Base-by-base conservation (phyloP, 2,888 invertebrate genomes). In the Cremastobaeus sp. region DNA sequence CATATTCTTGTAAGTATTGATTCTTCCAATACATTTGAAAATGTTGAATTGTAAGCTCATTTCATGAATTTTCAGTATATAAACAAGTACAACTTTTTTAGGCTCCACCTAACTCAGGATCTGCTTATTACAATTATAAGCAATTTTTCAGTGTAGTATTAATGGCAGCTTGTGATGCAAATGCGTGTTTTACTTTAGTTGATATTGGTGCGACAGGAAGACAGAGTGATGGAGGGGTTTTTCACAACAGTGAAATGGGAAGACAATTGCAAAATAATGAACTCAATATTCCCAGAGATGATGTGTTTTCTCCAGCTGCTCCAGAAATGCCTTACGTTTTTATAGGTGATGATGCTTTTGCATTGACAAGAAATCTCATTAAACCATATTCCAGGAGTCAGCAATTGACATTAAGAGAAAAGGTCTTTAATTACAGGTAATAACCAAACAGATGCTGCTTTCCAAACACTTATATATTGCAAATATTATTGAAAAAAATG, bases 1-100 rank as follows among this genome's bases (percentile, higher is more conserved):
- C 14, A 5, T 6, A 52, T 48, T 17, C 30, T 32, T 17, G 48
- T 45, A 25, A 25, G n/a, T n/a, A n/a, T n/a, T n/a, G n/a, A n/a
- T n/a, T n/a, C n/a, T n/a, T n/a, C n/a, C n/a, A n/a, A n/a, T n/a
- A n/a, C n/a, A n/a, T n/a, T n/a, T n/a, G n/a, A n/a, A n/a, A n/a
- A n/a, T n/a, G n/a, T n/a, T n/a, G n/a, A n/a, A n/a, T n/a, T n/a
- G n/a, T n/a, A n/a, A n/a, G n/a, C n/a, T n/a, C n/a, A n/a, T n/a
- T n/a, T n/a, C n/a, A n/a, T n/a, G n/a, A n/a, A n/a, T n/a, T n/a
- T n/a, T n/a, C n/a, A n/a, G n/a, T n/a, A n/a, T n/a, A n/a, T n/a
- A n/a, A n/a, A n/a, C n/a, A n/a, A n/a, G n/a, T n/a, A n/a, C n/a
- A n/a, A n/a, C n/a, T n/a, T n/a, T n/a, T n/a, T n/a, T 25, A 25